These are phyloP conservation scores for Alligator mississippiensis DNA, from an alignment of 2,113 vertebrate species.

Conservation along the genomic window DNA sequence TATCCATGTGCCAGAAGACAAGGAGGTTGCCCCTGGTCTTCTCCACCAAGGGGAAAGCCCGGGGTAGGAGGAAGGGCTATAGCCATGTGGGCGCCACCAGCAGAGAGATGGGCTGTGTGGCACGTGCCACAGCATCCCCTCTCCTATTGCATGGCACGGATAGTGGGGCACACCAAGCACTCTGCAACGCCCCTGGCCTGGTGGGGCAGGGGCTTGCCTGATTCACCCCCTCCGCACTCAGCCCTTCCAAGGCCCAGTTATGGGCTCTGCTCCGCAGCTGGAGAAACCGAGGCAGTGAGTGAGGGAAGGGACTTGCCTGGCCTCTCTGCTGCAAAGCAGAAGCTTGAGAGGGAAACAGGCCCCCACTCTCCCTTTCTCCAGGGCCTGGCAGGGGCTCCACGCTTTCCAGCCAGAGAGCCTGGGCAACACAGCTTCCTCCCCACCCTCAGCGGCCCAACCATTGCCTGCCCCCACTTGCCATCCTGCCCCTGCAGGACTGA, in stretches of 20 bases:
- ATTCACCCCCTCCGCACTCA: background rate
- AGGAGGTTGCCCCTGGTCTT: no score
- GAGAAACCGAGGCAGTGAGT: background rate
- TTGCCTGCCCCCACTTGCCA: background rate
- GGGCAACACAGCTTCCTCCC: background rate
- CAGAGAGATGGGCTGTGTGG: background rate
- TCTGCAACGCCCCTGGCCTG: no score
- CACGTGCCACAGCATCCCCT: no score
- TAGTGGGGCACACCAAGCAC: no score
- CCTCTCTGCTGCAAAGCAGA: background rate
- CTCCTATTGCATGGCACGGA: no score
- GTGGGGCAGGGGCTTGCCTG: background rate
- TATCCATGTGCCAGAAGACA: no score
- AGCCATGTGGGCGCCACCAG: background rate
- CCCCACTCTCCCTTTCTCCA: background rate
- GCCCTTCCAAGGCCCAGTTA: no score
- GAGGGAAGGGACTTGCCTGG: background rate
- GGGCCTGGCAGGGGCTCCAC: no score
- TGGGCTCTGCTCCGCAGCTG: background rate
- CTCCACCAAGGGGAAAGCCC: background rate
- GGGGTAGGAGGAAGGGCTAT: background rate
- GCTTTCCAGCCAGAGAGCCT: no score
- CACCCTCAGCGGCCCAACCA: background rate
- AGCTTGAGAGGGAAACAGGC: background rate
- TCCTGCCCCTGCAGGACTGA: background rate